These are phyloP conservation scores for Sarcophaga caerulescens DNA, from an alignment of 2,888 invertebrate genomes.

Conservation along the genomic window DNA sequence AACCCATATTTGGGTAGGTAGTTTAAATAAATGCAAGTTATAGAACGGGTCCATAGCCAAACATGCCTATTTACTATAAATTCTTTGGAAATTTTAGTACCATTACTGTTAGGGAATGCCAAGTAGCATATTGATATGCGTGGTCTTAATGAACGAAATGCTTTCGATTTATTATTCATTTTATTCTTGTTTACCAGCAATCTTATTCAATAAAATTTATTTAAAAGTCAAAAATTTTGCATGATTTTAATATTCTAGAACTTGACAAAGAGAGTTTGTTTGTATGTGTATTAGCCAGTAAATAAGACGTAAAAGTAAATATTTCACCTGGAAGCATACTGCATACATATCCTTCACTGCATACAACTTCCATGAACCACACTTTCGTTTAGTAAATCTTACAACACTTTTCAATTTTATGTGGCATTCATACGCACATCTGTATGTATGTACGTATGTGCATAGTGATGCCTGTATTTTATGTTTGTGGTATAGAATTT, in stretches of 20 bases:
- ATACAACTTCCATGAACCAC: too few relatives aligned
- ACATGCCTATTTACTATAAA: too few relatives aligned
- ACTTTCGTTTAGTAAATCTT: neutral
- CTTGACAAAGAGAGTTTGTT: neutral
- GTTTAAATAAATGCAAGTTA: too few relatives aligned
- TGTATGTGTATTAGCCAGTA: neutral
- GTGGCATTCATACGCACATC: neutral
- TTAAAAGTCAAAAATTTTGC: constrained; percentile 1
- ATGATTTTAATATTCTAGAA: constrained; percentile 36
- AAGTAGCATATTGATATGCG: too few relatives aligned
- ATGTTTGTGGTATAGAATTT: constrained; percentile 34
- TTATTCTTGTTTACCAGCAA: too few relatives aligned
- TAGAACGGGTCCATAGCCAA: too few relatives aligned
- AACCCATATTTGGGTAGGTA: too few relatives aligned
- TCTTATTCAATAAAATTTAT: too few relatives aligned
- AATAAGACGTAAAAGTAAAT: constrained; percentile 23
- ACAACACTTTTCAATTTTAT: constrained; percentile 19
- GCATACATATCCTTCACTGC: neutral
- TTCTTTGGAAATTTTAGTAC: too few relatives aligned
- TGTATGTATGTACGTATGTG: neutral
- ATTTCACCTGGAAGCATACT: constrained; percentile 42
- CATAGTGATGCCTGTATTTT: neutral
- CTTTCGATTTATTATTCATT: too few relatives aligned
- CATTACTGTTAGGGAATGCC: too few relatives aligned
- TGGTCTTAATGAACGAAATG: too few relatives aligned